Evolutionary conservation across 2,888 invertebrate species (phyloP).

Genomic region (Polymixis flavicincta): DNA sequence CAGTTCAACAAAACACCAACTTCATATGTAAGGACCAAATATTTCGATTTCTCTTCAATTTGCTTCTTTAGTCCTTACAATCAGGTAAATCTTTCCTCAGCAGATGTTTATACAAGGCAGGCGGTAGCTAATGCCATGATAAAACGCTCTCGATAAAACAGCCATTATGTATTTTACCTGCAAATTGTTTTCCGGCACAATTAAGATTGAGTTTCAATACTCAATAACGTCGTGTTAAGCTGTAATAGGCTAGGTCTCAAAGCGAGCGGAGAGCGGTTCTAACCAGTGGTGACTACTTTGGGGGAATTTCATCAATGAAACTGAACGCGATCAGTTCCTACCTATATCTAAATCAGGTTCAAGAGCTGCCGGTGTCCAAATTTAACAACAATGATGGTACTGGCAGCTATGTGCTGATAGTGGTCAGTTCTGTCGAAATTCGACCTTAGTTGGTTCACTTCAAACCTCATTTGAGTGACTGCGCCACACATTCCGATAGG

Average conservation of each 20-base stretch:
- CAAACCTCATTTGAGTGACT: background rate
- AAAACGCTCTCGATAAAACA: conserved; percentile 80
- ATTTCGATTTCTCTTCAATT: background rate
- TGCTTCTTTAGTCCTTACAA: background rate
- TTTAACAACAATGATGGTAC: background rate
- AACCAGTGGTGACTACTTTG: background rate
- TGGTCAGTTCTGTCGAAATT: background rate
- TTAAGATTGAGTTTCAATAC: conserved; percentile 88
- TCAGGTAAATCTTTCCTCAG: conserved; percentile 61
- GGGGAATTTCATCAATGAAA: background rate
- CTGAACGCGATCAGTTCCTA: background rate
- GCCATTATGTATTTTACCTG: conserved; percentile 76
- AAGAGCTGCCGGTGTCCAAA: background rate
- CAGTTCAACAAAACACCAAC: too few species aligned
- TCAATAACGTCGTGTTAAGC: conserved; percentile 75
- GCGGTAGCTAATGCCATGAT: conserved; percentile 77
- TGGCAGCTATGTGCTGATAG: background rate
- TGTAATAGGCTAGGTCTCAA: conserved; percentile 56
- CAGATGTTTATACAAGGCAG: conserved; percentile 80
- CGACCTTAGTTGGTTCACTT: background rate
- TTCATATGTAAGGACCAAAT: background rate
- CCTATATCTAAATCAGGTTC: background rate
- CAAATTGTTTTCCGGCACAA: conserved; percentile 87
- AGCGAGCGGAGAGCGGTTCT: conserved; percentile 54
- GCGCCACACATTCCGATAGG: background rate